Percentiles rank a stretch among this genome's conserved stretches.
Evolutionary conservation across 2,888 invertebrate species (phyloP).

Genomic region (Drosophila tripunctata): DNA sequence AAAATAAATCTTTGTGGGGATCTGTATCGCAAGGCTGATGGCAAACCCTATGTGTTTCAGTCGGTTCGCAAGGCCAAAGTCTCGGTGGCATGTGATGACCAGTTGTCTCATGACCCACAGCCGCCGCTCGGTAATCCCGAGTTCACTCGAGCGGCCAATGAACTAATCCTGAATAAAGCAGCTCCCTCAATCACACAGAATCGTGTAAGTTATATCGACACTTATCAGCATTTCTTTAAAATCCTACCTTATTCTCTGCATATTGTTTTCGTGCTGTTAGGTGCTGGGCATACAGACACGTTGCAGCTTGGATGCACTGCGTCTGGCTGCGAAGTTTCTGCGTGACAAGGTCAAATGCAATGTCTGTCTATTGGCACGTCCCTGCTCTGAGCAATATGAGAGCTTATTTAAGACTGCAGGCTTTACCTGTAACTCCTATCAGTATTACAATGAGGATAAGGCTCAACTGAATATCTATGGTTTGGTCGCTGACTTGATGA

Average conservation of each 20-base stretch:
- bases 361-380: slow-evolving; percentile 36
- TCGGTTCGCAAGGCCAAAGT: slow-evolving; percentile 43
- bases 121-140: slow-evolving; percentile 44
- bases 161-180: slow-evolving; percentile 36
- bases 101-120: slow-evolving; percentile 15
- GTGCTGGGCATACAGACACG: slow-evolving; percentile 49
- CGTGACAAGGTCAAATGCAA: slow-evolving; percentile 35
- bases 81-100: slow-evolving; percentile 27
- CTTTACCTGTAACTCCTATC: slow-evolving; percentile 41
- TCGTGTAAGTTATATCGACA: slow-evolving; percentile 28
- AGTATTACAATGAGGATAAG: slow-evolving; percentile 30
- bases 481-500: slow-evolving; percentile 52
- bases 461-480: slow-evolving; percentile 49
- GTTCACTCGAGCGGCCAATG: slow-evolving; percentile 34
- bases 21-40: slow-evolving; percentile 15
- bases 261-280: slow-evolving; percentile 1
- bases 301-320: slow-evolving; percentile 41
- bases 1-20: slow-evolving; percentile 44
- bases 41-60: slow-evolving; percentile 23
- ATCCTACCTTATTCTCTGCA: no score
- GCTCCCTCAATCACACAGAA: slow-evolving; percentile 27
- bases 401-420: slow-evolving; percentile 33
- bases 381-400: slow-evolving; percentile 28
- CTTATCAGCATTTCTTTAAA: neutral
- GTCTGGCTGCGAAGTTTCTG: slow-evolving; percentile 46